Conservation (phyloP, 2,797 vertebrate genomes). For the Gouania willdenowi region DNA sequence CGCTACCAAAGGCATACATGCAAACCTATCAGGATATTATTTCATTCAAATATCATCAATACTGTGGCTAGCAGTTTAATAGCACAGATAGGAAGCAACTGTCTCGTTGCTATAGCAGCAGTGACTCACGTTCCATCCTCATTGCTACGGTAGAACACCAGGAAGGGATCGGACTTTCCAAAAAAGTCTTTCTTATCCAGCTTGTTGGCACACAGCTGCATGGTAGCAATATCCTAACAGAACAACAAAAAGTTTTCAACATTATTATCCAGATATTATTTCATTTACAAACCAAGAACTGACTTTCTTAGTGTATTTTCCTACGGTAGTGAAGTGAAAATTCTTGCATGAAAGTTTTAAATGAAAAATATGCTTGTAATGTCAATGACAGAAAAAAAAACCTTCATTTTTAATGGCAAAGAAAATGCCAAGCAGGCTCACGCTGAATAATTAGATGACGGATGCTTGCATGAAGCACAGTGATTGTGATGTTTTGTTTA, state of each 20-base stretch:
- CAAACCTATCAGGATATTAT: too few species aligned
- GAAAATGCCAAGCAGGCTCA: conserved; percentile 10
- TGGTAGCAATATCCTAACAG: conserved; percentile 87
- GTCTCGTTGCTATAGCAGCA: too few species aligned
- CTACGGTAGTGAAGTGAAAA: too few species aligned
- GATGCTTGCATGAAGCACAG: conserved; percentile 7
- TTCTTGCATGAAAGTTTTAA: neutral
- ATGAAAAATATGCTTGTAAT: neutral
- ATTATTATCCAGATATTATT: conserved; percentile 20
- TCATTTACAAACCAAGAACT: conserved; percentile 6
- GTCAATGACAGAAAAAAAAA: neutral
- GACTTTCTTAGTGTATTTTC: too few species aligned
- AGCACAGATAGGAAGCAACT: too few species aligned
- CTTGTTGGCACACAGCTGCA: conserved; percentile 97
- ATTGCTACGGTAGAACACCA: conserved; percentile 96
- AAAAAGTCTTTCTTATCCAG: conserved; percentile 98
- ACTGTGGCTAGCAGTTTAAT: too few species aligned
- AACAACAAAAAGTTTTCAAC: conserved; percentile 6
- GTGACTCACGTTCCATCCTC: conserved; percentile 92
- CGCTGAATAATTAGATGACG: conserved; percentile 4
- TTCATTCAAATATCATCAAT: too few species aligned
- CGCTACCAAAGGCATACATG: too few species aligned
- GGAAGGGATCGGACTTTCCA: conserved; percentile 94
- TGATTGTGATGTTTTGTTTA: conserved; percentile 20
- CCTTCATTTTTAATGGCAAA: neutral